These are phyloP conservation scores for Tapera naevia DNA, from an alignment of 2,797 vertebrate genomes.

Conservation along the genomic window DNA sequence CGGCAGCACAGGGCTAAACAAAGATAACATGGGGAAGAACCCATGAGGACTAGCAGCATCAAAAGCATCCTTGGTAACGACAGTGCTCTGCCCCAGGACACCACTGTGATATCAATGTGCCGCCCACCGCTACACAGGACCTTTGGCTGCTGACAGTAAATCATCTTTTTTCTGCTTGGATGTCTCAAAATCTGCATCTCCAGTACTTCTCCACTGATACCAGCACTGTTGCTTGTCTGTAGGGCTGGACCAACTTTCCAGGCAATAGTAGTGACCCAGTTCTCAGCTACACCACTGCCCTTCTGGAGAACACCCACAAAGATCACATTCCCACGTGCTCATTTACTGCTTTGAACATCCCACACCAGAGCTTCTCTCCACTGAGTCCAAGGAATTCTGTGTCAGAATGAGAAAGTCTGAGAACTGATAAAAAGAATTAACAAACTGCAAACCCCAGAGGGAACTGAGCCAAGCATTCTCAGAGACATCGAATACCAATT, in stretches of 20 bases:
- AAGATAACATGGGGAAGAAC: fast-evolving
- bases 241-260: neutral
- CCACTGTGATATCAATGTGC: fast-evolving
- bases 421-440: neutral
- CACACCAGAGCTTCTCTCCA: neutral
- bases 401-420: neutral
- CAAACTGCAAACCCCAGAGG: neutral
- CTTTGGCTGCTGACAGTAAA: neutral
- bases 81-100: neutral
- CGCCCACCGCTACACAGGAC: neutral
- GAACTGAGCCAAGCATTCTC: neutral
- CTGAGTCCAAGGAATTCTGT: neutral
- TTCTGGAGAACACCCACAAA: neutral
- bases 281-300: neutral
- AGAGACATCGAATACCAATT: neutral
- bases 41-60: fast-evolving
- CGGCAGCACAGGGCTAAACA: neutral
- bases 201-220: neutral
- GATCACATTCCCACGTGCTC: neutral
- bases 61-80: fast-evolving
- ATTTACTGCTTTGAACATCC: neutral
- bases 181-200: neutral
- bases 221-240: neutral
- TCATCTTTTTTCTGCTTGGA: neutral
- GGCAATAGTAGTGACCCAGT: neutral